Base-by-base conservation (phyloP, 2,797 vertebrate species). In the Australoheros facetus region DNA sequence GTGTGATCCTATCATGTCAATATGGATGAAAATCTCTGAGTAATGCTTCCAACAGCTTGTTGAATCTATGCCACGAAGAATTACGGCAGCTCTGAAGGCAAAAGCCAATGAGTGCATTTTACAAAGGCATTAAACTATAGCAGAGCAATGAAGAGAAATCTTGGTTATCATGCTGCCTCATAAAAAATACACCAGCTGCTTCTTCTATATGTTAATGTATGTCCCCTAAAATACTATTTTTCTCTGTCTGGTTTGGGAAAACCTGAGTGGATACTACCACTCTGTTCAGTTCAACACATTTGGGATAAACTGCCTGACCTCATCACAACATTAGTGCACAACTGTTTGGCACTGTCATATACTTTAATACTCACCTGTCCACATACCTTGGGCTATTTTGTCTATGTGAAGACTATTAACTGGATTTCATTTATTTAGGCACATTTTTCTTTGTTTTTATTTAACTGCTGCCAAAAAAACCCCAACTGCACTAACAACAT, bases 381-480 rank as follows among this genome's bases (percentile, higher is more conserved):
- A 26, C 26, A 26, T 26, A 26, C 26, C 26, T 26, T 26, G 26
- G 26, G 26, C 26, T 26, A 64, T 28, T 66, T 66, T 48, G 23
- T 48, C 8, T 26, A 26, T 66, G 62, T 48, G 39, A 66, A 48
- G 16, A 7, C 45, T 66, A 66, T 39, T 17, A 48, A 66, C 23
- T 48, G 9, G 23, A 16, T 66, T 30, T 73, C 4, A 37, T 75
- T 80, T 21, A 80, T 71, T 75, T 39, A 13, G 26, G 56, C 34
- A 17, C 57, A 19, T n/a, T 32, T 55, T 69, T 53, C 60, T 62
- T 60, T 37, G 5, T 53, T 53, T 78, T 59, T 60, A 39, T 69
- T 32, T 45, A n/a, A 19, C 16, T 59, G 34, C 6, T 59, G 11
- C 7, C n/a, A 71, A 37, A 16, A 58, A 53, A 28, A 23, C 23